phyloP scores from a whole-genome alignment of 2,113 vertebrate genomes.

The Synodontis membranacea region DNA sequence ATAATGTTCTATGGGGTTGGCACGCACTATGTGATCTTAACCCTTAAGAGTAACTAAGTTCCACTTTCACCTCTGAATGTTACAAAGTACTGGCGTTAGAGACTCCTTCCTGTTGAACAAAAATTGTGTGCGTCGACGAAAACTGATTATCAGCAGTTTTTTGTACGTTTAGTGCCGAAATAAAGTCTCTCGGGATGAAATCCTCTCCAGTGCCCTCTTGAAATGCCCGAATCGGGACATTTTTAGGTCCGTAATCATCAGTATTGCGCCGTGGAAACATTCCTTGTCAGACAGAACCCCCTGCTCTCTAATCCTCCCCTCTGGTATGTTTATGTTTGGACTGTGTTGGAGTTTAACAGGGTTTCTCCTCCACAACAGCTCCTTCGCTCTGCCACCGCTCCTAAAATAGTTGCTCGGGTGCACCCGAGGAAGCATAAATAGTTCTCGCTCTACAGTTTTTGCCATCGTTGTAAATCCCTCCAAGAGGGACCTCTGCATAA shows the following conservation, averaged over 20 bases:
- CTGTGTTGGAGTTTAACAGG: not conserved
- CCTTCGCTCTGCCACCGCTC: not conserved
- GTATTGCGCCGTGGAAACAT: not conserved
- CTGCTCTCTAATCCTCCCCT: not conserved
- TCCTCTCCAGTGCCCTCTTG: not conserved
- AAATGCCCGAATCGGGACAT: not conserved
- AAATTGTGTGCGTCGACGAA: not conserved
- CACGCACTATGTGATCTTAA: not conserved
- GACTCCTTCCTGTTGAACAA: not conserved
- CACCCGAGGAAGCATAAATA: not conserved
- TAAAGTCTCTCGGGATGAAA: not conserved
- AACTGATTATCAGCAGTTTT: not conserved
- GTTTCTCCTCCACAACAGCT: not conserved
- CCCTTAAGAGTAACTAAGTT: not conserved
- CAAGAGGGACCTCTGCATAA: not conserved
- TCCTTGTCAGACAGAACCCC: not conserved
- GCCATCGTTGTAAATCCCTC: not conserved
- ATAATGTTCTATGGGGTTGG: constrained; percentile 13
- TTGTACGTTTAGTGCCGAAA: not conserved
- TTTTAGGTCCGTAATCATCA: not conserved
- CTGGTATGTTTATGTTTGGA: not conserved
- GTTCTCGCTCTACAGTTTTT: not conserved
- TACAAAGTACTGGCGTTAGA: not conserved
- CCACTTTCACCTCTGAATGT: not conserved
- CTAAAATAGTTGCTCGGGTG: not conserved